phyloP scores from a whole-genome alignment of 2,888 invertebrate species.

The Diplazon laetatorius region DNA sequence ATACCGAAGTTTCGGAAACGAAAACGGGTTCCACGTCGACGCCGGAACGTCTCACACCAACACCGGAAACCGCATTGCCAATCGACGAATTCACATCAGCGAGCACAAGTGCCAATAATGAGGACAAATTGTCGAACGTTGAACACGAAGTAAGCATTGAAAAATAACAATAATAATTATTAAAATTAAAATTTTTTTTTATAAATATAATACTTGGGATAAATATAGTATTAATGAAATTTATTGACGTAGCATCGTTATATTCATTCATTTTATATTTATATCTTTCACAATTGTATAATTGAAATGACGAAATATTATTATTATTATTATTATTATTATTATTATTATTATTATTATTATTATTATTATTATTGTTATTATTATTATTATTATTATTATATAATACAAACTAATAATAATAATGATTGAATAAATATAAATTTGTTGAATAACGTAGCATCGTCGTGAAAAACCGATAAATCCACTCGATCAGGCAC shows the following conservation, averaged over 20 bases:
- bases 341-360: too few species aligned
- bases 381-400: background rate
- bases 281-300: too few species aligned
- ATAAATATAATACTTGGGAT: too few species aligned
- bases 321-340: too few species aligned
- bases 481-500: conserved; percentile 77
- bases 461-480: conserved; percentile 62
- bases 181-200: background rate
- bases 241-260: too few species aligned
- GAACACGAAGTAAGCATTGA: conserved; percentile 14
- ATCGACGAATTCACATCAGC: conserved; percentile 57
- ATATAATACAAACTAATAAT: background rate
- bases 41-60: conserved; percentile 72
- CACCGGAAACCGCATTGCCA: conserved; percentile 75
- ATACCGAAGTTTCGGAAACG: conserved; percentile 77
- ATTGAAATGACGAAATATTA: background rate
- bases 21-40: conserved; percentile 72
- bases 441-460: too few species aligned
- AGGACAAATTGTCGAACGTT: conserved; percentile 26
- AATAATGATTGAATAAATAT: too few species aligned
- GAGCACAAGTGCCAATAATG: conserved; percentile 33
- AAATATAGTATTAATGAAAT: too few species aligned
- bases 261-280: too few species aligned
- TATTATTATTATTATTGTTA: too few species aligned
- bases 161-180: background rate